Evolutionary conservation across 2,113 vertebrate species (phyloP), one percentile per base, ranked within the genome.

Genomic region (Solea solea): DNA sequence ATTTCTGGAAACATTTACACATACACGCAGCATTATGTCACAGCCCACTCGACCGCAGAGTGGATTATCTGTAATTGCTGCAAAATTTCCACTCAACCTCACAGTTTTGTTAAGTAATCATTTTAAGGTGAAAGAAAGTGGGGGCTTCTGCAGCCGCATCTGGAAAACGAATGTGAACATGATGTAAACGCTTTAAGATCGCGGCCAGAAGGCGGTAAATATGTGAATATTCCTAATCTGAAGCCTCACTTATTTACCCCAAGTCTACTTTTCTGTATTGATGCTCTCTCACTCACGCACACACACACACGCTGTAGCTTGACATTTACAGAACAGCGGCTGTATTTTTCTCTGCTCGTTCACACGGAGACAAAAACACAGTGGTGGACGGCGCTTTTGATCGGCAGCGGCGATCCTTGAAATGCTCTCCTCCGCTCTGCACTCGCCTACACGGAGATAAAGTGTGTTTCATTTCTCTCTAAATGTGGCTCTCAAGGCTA

Each of bases 261-360:
- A 13, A 13, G 2, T 2, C 11, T 25, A 1, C 52, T 12, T 13
- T 39, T 8, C 13, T 14, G 45, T 13, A 13, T 15, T 5, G 14
- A n/a, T 51, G 2, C 15, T 9, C 6, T 9, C 1, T 15, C 49
- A 16, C 49, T 51, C 15, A 40, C 1, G 12, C 2, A 46, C 27
- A 70, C 41, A 60, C 1, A 11, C 57, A 34, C 3, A 34, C 34
- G 3, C 34, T 66, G 58, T 40, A 72, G n/a, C 48, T 45, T 84
- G 78, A 85, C 72, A 84, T 86, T 87, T 80, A 72, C 57, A 78
- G 28, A 75, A 53, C 69, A 62, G 56, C 48, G 11, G 56, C 39
- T 74, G 59, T 48, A 48, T 64, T 78, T 85, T 70, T 75, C 14
- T 0, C 21, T 1, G 21, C 27, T 74, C 48, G 49, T 72, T 65